Evolutionary conservation across 2,888 invertebrate genomes (phyloP).

Genomic region (Brenthis ino): DNA sequence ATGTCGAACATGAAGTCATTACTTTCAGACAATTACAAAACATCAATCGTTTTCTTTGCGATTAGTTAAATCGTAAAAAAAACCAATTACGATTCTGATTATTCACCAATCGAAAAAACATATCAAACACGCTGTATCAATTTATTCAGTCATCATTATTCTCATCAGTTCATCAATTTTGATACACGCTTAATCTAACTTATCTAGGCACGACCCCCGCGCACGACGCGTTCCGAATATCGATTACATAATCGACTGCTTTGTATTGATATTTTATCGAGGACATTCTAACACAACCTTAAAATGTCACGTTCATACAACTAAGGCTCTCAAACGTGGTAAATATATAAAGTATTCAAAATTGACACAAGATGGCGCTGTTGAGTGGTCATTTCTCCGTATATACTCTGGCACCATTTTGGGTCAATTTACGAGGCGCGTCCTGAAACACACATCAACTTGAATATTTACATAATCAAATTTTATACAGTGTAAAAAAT

Average conservation of each 20-base stretch:
- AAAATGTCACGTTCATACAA: slow-evolving; percentile 7
- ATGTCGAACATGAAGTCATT: no score
- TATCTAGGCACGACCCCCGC: slow-evolving; percentile 17
- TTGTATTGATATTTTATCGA: slow-evolving; percentile 6
- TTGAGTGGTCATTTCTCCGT: no score
- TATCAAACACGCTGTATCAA: slow-evolving; percentile 10
- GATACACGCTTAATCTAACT: slow-evolving; percentile 26
- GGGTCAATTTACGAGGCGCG: not conserved
- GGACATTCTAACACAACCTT: slow-evolving; percentile 24
- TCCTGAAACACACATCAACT: not conserved
- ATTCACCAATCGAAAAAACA: not conserved
- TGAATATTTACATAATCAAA: slow-evolving; percentile 9
- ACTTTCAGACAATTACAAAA: no score
- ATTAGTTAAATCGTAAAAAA: no score
- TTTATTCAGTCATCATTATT: slow-evolving; percentile 8
- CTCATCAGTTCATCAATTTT: slow-evolving; percentile 24
- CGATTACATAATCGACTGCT: not conserved
- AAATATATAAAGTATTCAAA: not conserved
- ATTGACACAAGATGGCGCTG: no score
- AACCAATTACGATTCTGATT: not conserved
- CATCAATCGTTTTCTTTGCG: no score
- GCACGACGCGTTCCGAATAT: not conserved
- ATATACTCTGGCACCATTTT: no score
- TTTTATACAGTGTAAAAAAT: not conserved
- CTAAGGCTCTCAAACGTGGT: slow-evolving; percentile 9